Evolutionary conservation across 2,888 invertebrate species (phyloP).

Genomic region (Meliscaeva auricollis): DNA sequence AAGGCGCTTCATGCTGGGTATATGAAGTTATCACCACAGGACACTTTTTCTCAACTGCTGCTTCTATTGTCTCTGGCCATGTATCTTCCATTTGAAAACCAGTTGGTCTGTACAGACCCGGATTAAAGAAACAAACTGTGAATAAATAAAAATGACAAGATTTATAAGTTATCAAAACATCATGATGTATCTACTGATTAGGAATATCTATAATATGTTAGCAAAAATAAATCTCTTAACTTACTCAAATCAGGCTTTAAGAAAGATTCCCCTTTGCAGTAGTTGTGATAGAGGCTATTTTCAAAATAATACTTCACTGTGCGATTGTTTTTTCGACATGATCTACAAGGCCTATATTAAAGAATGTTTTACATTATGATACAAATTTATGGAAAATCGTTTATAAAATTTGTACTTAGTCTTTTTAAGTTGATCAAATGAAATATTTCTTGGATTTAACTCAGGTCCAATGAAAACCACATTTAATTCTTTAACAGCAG

Average conservation of each 20-base stretch:
- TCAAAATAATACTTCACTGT: constrained; percentile 85
- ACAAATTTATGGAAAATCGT: no score
- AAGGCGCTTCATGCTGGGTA: constrained; percentile 87
- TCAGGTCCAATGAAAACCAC: constrained; percentile 89
- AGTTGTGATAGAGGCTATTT: constrained; percentile 85
- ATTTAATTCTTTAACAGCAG: constrained; percentile 85
- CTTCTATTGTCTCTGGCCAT: constrained; percentile 88
- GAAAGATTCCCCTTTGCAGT: constrained; percentile 82
- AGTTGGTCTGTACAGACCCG: constrained; percentile 88
- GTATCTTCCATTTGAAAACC: constrained; percentile 87
- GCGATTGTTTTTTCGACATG: constrained; percentile 85
- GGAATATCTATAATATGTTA: no score
- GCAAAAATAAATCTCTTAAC: constrained; percentile 17
- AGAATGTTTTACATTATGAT: neutral
- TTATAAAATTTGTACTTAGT: constrained; percentile 85
- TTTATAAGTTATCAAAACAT: no score
- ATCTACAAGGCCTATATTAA: constrained; percentile 85
- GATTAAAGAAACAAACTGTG: constrained; percentile 89
- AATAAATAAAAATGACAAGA: no score
- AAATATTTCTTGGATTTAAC: constrained; percentile 86
- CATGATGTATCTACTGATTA: no score
- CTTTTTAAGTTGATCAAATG: constrained; percentile 86
- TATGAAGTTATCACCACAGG: constrained; percentile 89
- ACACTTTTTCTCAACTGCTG: constrained; percentile 85
- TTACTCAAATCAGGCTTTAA: constrained; percentile 86